Evolutionary conservation across 1,140 invertebrate species (phyloP).

Genomic region (Dreissena polymorpha): DNA sequence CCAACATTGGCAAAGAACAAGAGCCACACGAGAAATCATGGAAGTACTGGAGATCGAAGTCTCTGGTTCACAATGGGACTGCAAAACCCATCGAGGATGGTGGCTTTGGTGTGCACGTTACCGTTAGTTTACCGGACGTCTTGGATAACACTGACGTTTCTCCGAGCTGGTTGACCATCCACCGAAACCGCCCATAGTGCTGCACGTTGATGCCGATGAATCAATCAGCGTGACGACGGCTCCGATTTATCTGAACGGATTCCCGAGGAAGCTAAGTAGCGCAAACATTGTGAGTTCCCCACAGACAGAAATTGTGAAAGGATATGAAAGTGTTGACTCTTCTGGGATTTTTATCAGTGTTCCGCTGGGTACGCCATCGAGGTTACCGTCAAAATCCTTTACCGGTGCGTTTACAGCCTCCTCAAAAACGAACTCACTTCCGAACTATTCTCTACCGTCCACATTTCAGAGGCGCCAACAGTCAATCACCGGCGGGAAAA

Average conservation of each 20-base stretch:
- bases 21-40: background rate
- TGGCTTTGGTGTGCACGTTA: background rate
- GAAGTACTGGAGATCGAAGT: slow-evolving; percentile 48
- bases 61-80: background rate
- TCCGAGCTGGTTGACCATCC: slow-evolving; percentile 69
- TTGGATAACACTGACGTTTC: slow-evolving; percentile 58
- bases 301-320: slow-evolving; percentile 7
- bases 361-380: background rate
- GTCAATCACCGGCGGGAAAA: slow-evolving; percentile 56
- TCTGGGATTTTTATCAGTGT: background rate
- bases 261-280: slow-evolving; percentile 56
- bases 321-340: slow-evolving; percentile 44
- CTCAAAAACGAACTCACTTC: slow-evolving; percentile 19
- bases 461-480: slow-evolving; percentile 3
- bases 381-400: background rate
- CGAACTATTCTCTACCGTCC: slow-evolving; percentile 32
- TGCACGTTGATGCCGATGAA: background rate
- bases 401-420: slow-evolving; percentile 11
- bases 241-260: slow-evolving; percentile 69
- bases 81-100: background rate
- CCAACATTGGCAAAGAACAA: slow-evolving; percentile 1
- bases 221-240: slow-evolving; percentile 26
- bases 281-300: background rate
- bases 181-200: slow-evolving; percentile 71
- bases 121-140: slow-evolving; percentile 61